Evolutionary conservation across 2,888 invertebrate species (phyloP).

Genomic region (Coecobrya sp.): DNA sequence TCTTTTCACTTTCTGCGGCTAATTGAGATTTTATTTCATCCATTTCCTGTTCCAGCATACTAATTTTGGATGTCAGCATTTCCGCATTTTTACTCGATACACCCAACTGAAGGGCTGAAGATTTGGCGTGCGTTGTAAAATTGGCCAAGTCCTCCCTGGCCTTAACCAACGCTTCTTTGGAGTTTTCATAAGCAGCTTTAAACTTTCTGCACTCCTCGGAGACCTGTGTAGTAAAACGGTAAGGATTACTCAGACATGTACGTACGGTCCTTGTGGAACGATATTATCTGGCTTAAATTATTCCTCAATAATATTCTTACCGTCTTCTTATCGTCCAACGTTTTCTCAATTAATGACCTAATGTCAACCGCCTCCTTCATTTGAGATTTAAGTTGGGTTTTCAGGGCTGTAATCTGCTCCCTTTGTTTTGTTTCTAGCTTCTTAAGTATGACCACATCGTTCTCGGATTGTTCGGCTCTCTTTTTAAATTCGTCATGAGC

Average conservation of each 20-base stretch:
- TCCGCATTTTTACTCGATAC: constrained; percentile 82
- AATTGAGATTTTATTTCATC: constrained; percentile 83
- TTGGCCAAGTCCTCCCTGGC: constrained; percentile 83
- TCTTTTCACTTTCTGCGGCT: constrained; percentile 77
- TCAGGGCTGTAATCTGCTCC: constrained; percentile 82
- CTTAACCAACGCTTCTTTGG: constrained; percentile 83
- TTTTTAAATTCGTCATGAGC: constrained; percentile 85
- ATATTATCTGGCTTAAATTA: too few species aligned
- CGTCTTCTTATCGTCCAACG: constrained; percentile 82
- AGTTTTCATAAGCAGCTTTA: constrained; percentile 72
- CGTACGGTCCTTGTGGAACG: too few species aligned
- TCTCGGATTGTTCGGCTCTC: constrained; percentile 84
- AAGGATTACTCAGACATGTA: too few species aligned
- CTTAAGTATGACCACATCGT: constrained; percentile 83
- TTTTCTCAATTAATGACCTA: constrained; percentile 82
- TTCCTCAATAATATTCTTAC: constrained; percentile 77
- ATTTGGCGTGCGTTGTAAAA: constrained; percentile 76
- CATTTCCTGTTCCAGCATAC: constrained; percentile 79
- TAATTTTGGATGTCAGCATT: constrained; percentile 74
- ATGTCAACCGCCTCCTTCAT: constrained; percentile 83
- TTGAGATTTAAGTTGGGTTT: constrained; percentile 82
- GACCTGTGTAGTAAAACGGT: too few species aligned
- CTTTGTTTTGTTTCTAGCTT: constrained; percentile 85
- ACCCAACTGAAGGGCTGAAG: constrained; percentile 81
- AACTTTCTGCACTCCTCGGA: constrained; percentile 82